phyloP scores from a whole-genome alignment of 2,797 vertebrate species.

The Octomys mimax region DNA sequence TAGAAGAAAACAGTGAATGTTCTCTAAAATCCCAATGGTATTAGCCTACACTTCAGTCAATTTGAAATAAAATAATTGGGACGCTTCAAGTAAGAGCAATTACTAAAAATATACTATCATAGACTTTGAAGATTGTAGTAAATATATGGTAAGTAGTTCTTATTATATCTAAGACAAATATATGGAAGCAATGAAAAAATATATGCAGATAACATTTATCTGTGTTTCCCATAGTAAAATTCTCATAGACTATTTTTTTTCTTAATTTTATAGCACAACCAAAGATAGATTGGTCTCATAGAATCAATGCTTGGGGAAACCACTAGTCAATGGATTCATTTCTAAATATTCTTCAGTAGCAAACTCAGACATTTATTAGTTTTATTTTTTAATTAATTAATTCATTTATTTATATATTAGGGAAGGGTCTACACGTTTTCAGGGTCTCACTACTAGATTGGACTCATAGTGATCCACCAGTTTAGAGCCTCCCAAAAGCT shows the following conservation, averaged over 20 bases:
- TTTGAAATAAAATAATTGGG: conserved; percentile 46
- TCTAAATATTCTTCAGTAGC: not conserved
- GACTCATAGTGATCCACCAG: too few relatives aligned
- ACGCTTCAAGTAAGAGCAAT: conserved; percentile 11
- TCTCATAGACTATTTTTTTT: not conserved
- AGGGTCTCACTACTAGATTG: too few relatives aligned
- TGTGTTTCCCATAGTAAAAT: not conserved
- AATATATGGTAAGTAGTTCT: conserved; percentile 6
- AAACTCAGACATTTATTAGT: not conserved
- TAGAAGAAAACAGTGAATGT: conserved; percentile 26
- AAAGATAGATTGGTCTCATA: too few relatives aligned
- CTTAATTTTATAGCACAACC: not conserved
- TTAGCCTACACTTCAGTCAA: conserved; percentile 21
- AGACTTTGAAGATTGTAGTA: not conserved
- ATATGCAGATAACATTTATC: not conserved
- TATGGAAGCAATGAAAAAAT: not conserved
- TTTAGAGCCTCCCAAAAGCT: too few relatives aligned
- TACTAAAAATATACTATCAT: not conserved
- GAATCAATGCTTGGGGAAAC: rapidly evolving
- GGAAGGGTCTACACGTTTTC: too few relatives aligned
- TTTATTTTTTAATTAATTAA: too few relatives aligned
- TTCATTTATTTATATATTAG: too few relatives aligned
- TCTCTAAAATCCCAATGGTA: not conserved
- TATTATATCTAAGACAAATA: not conserved
- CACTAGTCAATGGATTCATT: not conserved